A percentile compares a stretch with the other conserved stretches of the same genome.
phyloP scores from a whole-genome alignment of 2,888 invertebrate genomes.

The Eudasyphora cyanicolor region DNA sequence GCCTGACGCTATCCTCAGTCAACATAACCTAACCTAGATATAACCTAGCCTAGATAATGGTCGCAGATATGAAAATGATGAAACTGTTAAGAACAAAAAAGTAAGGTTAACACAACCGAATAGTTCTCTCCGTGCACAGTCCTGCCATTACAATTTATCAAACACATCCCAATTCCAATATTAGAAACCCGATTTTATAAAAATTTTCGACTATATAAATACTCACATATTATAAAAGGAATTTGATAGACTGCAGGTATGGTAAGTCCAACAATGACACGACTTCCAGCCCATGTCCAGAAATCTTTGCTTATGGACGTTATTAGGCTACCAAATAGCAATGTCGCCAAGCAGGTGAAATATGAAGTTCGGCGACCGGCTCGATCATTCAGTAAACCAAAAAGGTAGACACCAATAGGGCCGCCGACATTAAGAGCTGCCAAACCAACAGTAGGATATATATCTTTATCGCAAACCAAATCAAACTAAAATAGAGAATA shows the following conservation, averaged over 20 bases:
- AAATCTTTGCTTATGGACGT: slow-evolving; percentile 90
- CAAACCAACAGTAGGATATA: slow-evolving; percentile 92
- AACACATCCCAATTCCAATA: no score
- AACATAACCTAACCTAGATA: no score
- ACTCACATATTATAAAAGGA: slow-evolving; percentile 95
- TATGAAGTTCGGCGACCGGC: slow-evolving; percentile 92
- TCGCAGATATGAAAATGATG: no score
- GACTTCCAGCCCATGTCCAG: slow-evolving; percentile 90
- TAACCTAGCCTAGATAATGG: no score
- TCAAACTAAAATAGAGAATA: slow-evolving; percentile 84
- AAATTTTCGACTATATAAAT: slow-evolving; percentile 31
- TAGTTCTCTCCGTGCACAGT: no score
- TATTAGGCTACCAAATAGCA: slow-evolving; percentile 89
- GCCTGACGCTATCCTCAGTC: no score
- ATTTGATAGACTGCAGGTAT: slow-evolving; percentile 96
- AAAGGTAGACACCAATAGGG: slow-evolving; percentile 93
- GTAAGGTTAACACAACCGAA: no score
- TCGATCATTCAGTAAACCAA: slow-evolving; percentile 92
- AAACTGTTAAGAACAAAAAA: no score
- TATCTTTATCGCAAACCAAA: slow-evolving; percentile 91
- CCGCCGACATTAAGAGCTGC: slow-evolving; percentile 93
- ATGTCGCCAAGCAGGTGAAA: slow-evolving; percentile 90
- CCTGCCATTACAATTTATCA: no score
- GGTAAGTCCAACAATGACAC: slow-evolving; percentile 92
- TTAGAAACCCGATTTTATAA: no score